A percentile compares a stretch with the other conserved stretches of the same genome.
Conservation (phyloP, 2,797 vertebrate species). For the Sebastolobus altivelis region DNA sequence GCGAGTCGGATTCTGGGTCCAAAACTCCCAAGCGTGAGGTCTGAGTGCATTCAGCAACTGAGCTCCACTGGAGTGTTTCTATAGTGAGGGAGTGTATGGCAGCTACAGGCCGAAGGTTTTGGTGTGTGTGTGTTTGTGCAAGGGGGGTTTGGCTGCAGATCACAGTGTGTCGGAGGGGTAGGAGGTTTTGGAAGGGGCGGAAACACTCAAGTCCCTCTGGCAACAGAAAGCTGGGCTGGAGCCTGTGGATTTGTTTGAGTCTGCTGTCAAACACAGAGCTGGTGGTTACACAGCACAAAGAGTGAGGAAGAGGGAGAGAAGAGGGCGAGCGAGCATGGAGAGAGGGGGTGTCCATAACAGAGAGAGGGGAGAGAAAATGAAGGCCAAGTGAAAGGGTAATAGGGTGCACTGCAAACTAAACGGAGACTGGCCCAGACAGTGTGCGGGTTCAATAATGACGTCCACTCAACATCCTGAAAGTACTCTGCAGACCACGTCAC, state of each 20-base stretch:
- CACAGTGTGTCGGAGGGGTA: slow-evolving; percentile 61
- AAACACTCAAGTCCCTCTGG: slow-evolving; percentile 75
- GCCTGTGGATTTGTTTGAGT: slow-evolving; percentile 79
- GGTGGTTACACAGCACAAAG: slow-evolving; percentile 71
- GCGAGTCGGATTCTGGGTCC: slow-evolving; percentile 32
- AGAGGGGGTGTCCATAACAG: slow-evolving; percentile 34
- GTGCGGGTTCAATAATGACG: slow-evolving; percentile 34
- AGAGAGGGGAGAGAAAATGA: slow-evolving; percentile 14
- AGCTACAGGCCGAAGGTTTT: slow-evolving; percentile 39
- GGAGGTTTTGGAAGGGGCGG: slow-evolving; percentile 58
- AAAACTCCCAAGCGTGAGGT: slow-evolving; percentile 28
- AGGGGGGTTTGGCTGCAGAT: slow-evolving; percentile 63
- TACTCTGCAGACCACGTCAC: slow-evolving; percentile 18
- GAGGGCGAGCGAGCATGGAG: slow-evolving; percentile 31
- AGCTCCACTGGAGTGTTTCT: slow-evolving; percentile 48
- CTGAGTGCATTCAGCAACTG: slow-evolving; percentile 37
- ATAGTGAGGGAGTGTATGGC: slow-evolving; percentile 42
- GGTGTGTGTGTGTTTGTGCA: slow-evolving; percentile 10
- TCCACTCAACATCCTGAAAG: slow-evolving; percentile 49
- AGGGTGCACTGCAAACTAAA: slow-evolving; percentile 50
- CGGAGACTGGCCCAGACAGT: slow-evolving; percentile 44
- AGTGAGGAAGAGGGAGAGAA: slow-evolving; percentile 27
- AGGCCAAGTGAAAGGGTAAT: slow-evolving; percentile 63
- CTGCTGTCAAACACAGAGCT: slow-evolving; percentile 78
- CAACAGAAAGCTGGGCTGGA: slow-evolving; percentile 67